phyloP scores from a whole-genome alignment of 2,797 vertebrate species.

The Chiloscyllium punctatum region DNA sequence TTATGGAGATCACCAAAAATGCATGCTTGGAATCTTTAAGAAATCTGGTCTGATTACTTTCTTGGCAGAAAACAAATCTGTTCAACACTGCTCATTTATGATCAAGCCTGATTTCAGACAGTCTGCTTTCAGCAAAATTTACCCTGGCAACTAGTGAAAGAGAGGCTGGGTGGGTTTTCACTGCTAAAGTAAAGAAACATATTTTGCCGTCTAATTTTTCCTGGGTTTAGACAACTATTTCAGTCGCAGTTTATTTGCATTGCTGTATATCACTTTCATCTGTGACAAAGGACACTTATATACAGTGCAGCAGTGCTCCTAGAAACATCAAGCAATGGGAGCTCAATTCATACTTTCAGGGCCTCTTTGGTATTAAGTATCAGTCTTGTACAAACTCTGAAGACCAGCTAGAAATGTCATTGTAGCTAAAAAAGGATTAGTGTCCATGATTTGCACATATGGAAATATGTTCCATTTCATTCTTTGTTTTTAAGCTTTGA shows the following conservation, averaged over 20 bases:
- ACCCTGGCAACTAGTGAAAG: slow-evolving; percentile 45
- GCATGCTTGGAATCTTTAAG: slow-evolving; percentile 39
- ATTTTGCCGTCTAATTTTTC: neutral
- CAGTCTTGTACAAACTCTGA: neutral
- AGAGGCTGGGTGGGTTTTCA: slow-evolving; percentile 42
- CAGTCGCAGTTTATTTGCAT: slow-evolving; percentile 41
- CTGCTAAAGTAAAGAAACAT: slow-evolving; percentile 11
- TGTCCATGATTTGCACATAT: neutral
- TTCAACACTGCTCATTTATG: slow-evolving; percentile 40
- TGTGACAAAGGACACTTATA: slow-evolving; percentile 30
- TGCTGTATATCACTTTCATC: slow-evolving; percentile 39
- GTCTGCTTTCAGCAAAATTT: slow-evolving; percentile 46
- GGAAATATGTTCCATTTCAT: neutral
- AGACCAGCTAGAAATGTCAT: slow-evolving; percentile 9
- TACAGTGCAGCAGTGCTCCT: neutral
- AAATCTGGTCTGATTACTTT: slow-evolving; percentile 46
- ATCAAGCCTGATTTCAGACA: slow-evolving; percentile 42
- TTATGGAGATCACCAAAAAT: neutral
- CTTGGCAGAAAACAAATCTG: slow-evolving; percentile 38
- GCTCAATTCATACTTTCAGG: slow-evolving; percentile 13
- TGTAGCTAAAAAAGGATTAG: neutral
- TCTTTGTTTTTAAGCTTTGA: neutral
- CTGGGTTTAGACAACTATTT: slow-evolving; percentile 17
- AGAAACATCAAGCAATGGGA: neutral
- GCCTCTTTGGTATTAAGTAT: slow-evolving; percentile 20